Base-by-base conservation (phyloP, 2,888 invertebrate genomes). In the Lumbricus terrestris region DNA sequence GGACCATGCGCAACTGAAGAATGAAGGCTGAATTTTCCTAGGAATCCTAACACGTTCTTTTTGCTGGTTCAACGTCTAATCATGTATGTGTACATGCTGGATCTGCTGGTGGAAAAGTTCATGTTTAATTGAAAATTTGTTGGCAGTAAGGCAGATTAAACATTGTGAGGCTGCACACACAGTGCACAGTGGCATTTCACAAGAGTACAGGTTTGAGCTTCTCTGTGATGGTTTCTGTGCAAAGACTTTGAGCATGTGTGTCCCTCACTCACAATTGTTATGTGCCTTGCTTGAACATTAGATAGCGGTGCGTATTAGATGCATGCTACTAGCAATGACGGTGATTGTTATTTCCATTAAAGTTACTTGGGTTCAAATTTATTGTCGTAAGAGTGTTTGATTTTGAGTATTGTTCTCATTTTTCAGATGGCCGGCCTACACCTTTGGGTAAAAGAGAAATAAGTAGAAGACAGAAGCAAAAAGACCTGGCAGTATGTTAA, bases 361-460 rank as follows among this genome's bases (percentile, higher is more conserved):
- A 69, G 13, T 54, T 23, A 54, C 54, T 29, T 29, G 2, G 23
- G 29, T 54, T 54, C 54, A 54, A 29, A 54, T 16, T 54, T 29
- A 23, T 54, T 3, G 54, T 54, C 29, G 5, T 23, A 3, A 54
- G 23, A 29, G 54, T 5, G 23, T 54, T 54, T 54, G 29, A 54
- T 18, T 47, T 2, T 47, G 47, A 47, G 23, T 20, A 23, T 47
- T 47, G 47, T 47, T 47, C 8, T 11, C 69, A n/a, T n/a, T 69
- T 90, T 90, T 18, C 37, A 92, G 92, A 92, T 91, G 91, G 91
- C 16, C 90, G 90, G 35, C 91, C 91, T 69, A 89, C 91, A 29
- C 91, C 91, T 20, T 69, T 91, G 34, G 42, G 89, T 20, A 15
- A 35, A 23, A 88, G 40, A 37, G 90, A 91, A 88, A 54, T 42